These are phyloP conservation scores for Itoplectis maculator DNA, from an alignment of 2,888 invertebrate genomes.

Conservation along the genomic window DNA sequence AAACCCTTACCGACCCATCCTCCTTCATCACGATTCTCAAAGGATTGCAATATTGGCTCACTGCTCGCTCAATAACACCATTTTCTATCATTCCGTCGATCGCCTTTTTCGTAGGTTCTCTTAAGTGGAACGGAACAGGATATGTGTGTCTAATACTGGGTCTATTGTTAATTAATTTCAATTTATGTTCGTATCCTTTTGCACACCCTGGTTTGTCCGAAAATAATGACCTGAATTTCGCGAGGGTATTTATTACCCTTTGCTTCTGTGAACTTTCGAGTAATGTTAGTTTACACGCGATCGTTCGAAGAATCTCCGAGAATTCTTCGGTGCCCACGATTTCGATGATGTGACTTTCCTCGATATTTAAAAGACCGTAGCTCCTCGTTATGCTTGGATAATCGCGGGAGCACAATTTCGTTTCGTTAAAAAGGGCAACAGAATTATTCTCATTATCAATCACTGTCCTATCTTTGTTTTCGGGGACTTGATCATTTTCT, in stretches of 20 bases:
- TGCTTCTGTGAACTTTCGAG: not conserved
- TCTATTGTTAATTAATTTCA: slow-evolving; percentile 66
- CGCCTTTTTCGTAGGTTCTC: slow-evolving; percentile 69
- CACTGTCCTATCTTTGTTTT: no score
- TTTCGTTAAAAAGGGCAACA: no score
- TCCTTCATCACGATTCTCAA: slow-evolving; percentile 74
- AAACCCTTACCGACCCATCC: slow-evolving; percentile 73
- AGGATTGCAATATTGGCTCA: slow-evolving; percentile 74
- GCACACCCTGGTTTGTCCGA: slow-evolving; percentile 68
- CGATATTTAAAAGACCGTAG: no score
- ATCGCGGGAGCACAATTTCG: no score
- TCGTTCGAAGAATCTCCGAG: not conserved
- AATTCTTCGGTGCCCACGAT: not conserved
- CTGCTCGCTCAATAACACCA: slow-evolving; percentile 72
- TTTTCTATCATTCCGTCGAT: slow-evolving; percentile 70
- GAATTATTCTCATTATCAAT: no score
- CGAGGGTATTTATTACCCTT: slow-evolving; percentile 1
- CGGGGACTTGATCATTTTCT: no score
- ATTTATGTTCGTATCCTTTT: slow-evolving; percentile 69
- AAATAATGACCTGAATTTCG: slow-evolving; percentile 58
- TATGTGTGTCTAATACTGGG: slow-evolving; percentile 71
- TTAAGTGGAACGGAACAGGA: slow-evolving; percentile 72
- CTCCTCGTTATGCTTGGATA: no score
- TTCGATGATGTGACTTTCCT: no score
- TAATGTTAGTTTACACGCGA: slow-evolving; percentile 24